Evolutionary conservation across 2,797 vertebrate species (phyloP), one percentile per base, ranked within the genome.

Genomic region (Momotus momota): DNA sequence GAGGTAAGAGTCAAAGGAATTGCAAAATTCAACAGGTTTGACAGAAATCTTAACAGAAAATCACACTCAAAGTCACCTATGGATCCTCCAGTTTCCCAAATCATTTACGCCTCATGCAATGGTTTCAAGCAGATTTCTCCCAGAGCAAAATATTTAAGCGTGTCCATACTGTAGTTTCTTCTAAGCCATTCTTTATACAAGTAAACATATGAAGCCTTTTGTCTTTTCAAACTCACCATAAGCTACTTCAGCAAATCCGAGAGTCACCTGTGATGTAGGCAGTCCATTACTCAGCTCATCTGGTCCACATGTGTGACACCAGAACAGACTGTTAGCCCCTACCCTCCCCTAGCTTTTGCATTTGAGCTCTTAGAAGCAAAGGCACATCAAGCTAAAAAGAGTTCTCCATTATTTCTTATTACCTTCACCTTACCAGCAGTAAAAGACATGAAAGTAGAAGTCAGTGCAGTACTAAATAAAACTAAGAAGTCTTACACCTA

Each of bases 401-500:
- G 2, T 8, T 12, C 6, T 23, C 54, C 6, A 2, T 35, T 61
- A 18, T 57, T 77, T 71, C 38, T 61, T 71, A 15, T 25, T 26
- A 46, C 33, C 31, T 52, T 57, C 7, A 38, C 9, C 9, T 70
- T 43, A 27, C 21, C 18, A 45, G 27, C 29, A 25, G 20, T n/a
- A 33, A 16, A 16, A 64, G 14, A 57, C 26, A 23, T n/a, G 8
- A 51, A 58, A 61, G 9, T 15, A 83, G 41, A 65, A 38, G 15
- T 10, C 43, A 12, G 9, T 12, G 14, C 33, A 18, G 9, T 9
- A 14, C 10, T 16, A 52, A 51, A 49, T 58, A 60, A 61, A 25
- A 7, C 8, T 33, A 22, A 13, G 1, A 49, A 23, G 8, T 7
- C n/a, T 6, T 33, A 40, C 6, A 33, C 2, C 14, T 41, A 14